Percentiles rank a stretch among this genome's conserved stretches.
Evolutionary conservation across 2,113 vertebrate species (phyloP).

Genomic region (Laticauda laticaudata): DNA sequence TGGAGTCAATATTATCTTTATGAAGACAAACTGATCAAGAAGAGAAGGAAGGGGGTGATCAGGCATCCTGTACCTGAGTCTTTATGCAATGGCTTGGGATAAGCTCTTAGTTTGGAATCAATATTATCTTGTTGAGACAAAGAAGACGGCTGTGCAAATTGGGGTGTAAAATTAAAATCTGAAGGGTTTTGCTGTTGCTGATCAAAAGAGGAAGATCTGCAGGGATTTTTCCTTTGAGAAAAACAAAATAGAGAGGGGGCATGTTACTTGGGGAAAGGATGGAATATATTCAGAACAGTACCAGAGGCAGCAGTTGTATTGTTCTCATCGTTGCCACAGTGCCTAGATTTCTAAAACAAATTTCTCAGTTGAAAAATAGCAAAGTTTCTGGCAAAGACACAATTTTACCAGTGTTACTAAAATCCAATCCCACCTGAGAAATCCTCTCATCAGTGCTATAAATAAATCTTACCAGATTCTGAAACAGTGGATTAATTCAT

Average conservation of each 20-base stretch:
- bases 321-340: neutral
- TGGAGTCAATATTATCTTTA: neutral
- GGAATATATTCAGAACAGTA: neutral
- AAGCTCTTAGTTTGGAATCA: neutral
- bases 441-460: neutral
- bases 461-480: neutral
- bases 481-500: neutral
- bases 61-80: neutral
- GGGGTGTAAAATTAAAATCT: neutral
- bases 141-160: neutral
- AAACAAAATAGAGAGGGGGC: neutral
- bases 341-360: neutral
- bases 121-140: neutral
- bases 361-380: neutral
- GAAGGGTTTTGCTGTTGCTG: neutral
- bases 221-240: neutral
- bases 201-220: neutral
- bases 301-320: neutral
- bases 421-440: neutral
- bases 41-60: neutral
- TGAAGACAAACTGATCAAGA: neutral
- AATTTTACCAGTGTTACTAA: neutral
- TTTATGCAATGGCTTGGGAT: neutral
- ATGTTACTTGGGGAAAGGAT: neutral
- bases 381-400: neutral